A percentile compares a stretch with the other conserved stretches of the same genome.
These are phyloP conservation scores for Hypomesus transpacificus DNA, from an alignment of 2,113 vertebrate species.

Conservation along the genomic window DNA sequence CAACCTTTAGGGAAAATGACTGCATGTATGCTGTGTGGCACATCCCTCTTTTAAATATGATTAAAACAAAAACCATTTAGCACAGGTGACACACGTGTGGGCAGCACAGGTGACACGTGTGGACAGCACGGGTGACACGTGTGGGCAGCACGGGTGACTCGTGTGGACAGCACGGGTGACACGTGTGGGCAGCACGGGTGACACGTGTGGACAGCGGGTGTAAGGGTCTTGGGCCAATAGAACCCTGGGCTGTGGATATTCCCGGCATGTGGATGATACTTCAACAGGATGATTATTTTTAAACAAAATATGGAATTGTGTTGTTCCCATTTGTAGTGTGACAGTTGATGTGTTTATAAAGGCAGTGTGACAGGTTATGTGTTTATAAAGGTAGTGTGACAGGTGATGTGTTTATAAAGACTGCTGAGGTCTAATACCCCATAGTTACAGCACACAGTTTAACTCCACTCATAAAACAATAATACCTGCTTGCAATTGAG, in stretches of 20 bases:
- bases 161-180: no score
- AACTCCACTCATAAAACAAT: constrained; percentile 64
- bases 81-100: no score
- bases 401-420: constrained; percentile 38
- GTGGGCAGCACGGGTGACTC: no score
- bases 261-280: constrained; percentile 9
- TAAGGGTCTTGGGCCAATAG: no score
- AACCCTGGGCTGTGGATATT: no score
- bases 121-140: no score
- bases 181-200: no score
- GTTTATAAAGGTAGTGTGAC: constrained; percentile 10
- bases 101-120: no score
- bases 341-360: not conserved
- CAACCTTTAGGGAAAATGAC: constrained; percentile 12
- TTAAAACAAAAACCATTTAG: not conserved
- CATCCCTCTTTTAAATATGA: not conserved
- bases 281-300: constrained; percentile 1
- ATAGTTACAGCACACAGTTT: constrained; percentile 41
- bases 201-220: no score
- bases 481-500: constrained; percentile 59
- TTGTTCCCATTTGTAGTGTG: no score
- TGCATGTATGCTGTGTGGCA: not conserved
- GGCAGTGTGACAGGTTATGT: constrained; percentile 15
- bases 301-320: no score
- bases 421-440: constrained; percentile 21